These are phyloP conservation scores for Scaptodrosophila latifasciaeformis DNA, from an alignment of 2,888 invertebrate species.

Conservation along the genomic window DNA sequence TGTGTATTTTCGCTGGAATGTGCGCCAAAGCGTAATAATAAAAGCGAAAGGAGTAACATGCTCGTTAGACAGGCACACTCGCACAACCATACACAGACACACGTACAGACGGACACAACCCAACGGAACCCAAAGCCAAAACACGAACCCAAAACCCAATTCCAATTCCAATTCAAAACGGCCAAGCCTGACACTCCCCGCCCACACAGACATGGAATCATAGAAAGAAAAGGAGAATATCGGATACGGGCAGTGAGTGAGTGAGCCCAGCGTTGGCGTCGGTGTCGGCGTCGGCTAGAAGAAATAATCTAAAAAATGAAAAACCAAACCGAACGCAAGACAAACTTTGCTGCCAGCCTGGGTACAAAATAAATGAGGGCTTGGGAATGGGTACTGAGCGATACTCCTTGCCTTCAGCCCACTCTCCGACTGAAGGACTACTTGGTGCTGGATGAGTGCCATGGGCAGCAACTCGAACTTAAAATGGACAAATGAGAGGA, in stretches of 20 bases:
- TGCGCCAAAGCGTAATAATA: slow-evolving; percentile 68
- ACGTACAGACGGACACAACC: too few species aligned
- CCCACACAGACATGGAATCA: not conserved
- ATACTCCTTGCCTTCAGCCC: not conserved
- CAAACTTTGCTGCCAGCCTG: slow-evolving; percentile 68
- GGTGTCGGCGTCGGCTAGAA: too few species aligned
- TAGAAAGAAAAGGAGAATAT: slow-evolving; percentile 31
- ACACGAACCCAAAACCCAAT: too few species aligned
- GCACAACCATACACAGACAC: too few species aligned
- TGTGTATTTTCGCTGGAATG: slow-evolving; percentile 45
- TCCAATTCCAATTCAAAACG: too few species aligned
- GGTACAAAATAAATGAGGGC: slow-evolving; percentile 65
- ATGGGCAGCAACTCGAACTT: slow-evolving; percentile 70
- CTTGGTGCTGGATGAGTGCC: slow-evolving; percentile 64
- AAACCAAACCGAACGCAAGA: slow-evolving; percentile 69
- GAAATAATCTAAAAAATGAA: slow-evolving; percentile 68
- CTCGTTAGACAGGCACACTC: slow-evolving; percentile 46
- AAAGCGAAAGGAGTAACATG: slow-evolving; percentile 70
- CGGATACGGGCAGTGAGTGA: slow-evolving; percentile 27
- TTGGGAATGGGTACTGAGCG: not conserved
- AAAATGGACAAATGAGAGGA: slow-evolving; percentile 67
- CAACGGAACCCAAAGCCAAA: too few species aligned
- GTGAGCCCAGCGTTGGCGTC: slow-evolving; percentile 28
- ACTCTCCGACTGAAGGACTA: slow-evolving; percentile 52
- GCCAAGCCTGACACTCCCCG: not conserved